Evolutionary conservation across 2,888 invertebrate genomes (phyloP).

Genomic region (Ormyrus thymus): DNA sequence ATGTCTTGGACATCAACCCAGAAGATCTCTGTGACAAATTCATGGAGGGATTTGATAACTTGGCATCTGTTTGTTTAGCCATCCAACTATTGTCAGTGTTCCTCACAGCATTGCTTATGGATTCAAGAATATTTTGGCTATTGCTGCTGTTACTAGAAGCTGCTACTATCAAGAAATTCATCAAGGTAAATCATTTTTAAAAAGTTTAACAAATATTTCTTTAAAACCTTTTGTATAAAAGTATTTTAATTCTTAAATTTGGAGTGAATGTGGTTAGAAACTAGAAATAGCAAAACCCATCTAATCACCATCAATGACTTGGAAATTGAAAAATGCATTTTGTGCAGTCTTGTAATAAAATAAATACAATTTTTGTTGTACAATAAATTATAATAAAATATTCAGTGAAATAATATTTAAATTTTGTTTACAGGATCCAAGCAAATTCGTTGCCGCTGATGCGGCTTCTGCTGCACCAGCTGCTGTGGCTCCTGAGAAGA

Average conservation of each 20-base stretch:
- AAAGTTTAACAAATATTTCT: neutral
- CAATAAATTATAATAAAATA: conserved; percentile 16
- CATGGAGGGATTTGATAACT: conserved; percentile 93
- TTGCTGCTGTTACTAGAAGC: conserved; percentile 97
- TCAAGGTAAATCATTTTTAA: conserved; percentile 80
- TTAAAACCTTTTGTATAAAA: no score
- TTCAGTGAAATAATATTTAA: neutral
- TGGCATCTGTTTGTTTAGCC: conserved; percentile 93
- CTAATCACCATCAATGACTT: conserved; percentile 62
- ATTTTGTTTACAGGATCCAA: conserved; percentile 85
- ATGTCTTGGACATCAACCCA: conserved; percentile 97
- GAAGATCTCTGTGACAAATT: conserved; percentile 95
- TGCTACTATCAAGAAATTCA: conserved; percentile 91
- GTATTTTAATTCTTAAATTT: no score
- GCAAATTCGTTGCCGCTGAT: conserved; percentile 88
- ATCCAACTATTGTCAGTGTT: conserved; percentile 96
- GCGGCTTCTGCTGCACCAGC: conserved; percentile 80
- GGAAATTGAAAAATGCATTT: conserved; percentile 61
- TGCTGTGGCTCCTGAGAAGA: conserved; percentile 80
- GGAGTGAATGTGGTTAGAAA: conserved; percentile 64
- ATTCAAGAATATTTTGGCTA: conserved; percentile 97
- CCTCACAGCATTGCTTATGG: conserved; percentile 99
- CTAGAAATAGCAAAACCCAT: conserved; percentile 77
- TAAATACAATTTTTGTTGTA: neutral
- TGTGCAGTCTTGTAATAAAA: conserved; percentile 65